These are phyloP conservation scores for Anoura caudifer DNA, from an alignment of 2,113 vertebrate species.

Conservation along the genomic window DNA sequence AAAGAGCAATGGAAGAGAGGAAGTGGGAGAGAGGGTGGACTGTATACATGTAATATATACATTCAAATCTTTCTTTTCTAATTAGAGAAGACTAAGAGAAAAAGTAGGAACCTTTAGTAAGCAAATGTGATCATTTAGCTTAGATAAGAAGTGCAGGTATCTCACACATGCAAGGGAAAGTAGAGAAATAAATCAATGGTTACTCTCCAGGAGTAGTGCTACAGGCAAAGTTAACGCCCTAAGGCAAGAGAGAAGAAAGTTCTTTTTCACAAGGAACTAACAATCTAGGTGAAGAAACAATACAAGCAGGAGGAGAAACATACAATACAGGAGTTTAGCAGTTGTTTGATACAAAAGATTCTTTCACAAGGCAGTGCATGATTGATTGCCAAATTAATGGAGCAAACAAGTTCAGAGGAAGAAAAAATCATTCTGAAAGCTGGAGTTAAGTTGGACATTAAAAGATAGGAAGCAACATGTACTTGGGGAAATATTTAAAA, in stretches of 20 bases:
- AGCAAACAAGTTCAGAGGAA: neutral
- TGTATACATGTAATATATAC: accelerated
- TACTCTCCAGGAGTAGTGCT: neutral
- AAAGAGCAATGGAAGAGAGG: neutral
- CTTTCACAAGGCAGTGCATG: neutral
- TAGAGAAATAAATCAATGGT: neutral
- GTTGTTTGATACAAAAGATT: neutral
- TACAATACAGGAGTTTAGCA: neutral
- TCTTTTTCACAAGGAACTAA: neutral
- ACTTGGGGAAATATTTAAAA: neutral
- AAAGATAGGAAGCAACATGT: neutral
- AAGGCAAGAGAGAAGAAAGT: neutral
- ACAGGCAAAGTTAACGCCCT: neutral
- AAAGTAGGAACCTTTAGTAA: neutral
- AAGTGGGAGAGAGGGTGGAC: too few relatives aligned
- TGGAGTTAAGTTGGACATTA: neutral
- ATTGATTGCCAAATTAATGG: neutral
- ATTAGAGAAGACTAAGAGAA: neutral
- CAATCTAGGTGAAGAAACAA: conserved; percentile 17
- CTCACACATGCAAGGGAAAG: neutral
- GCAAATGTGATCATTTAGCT: neutral
- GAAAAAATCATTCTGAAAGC: neutral
- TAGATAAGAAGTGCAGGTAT: neutral
- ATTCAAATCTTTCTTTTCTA: neutral
- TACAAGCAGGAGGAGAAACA: neutral